phyloP scores from a whole-genome alignment of 2,797 vertebrate species.

The Sebastes wilsoni region DNA sequence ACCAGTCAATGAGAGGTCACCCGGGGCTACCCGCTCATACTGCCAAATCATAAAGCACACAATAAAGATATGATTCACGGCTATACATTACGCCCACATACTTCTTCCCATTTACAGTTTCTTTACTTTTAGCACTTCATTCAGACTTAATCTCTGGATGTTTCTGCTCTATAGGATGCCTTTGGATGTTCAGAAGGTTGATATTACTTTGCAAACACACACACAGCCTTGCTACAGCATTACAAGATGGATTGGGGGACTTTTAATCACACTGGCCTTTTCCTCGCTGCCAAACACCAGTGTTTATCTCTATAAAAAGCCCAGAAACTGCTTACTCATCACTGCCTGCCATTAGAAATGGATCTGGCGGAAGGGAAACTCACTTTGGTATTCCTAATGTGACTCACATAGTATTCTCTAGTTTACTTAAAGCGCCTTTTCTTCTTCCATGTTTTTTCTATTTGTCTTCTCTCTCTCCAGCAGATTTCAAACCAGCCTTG shows the following conservation, averaged over 20 bases:
- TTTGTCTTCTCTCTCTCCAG: constrained; percentile 17
- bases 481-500: constrained; percentile 41
- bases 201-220: constrained; percentile 45
- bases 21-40: constrained; percentile 47
- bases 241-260: constrained; percentile 53
- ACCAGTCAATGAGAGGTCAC: constrained; percentile 69
- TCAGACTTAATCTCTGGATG: constrained; percentile 11
- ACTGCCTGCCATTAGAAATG: constrained; percentile 51
- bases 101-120: neutral
- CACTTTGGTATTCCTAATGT: constrained; percentile 33
- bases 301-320: constrained; percentile 58
- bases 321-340: constrained; percentile 65
- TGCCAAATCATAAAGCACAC: constrained; percentile 33
- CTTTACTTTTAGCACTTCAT: constrained; percentile 2
- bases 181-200: constrained; percentile 32
- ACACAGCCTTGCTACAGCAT: constrained; percentile 20
- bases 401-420: constrained; percentile 35
- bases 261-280: constrained; percentile 66
- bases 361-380: constrained; percentile 31
- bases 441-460: constrained; percentile 15
- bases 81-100: neutral
- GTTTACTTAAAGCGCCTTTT: constrained; percentile 40
- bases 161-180: neutral
- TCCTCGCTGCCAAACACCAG: constrained; percentile 55
- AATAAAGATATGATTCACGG: constrained; percentile 15